A percentile compares a stretch with the other conserved stretches of the same genome.
Evolutionary conservation across 2,797 vertebrate species (phyloP).

Genomic region (Smutsia temminckii): DNA sequence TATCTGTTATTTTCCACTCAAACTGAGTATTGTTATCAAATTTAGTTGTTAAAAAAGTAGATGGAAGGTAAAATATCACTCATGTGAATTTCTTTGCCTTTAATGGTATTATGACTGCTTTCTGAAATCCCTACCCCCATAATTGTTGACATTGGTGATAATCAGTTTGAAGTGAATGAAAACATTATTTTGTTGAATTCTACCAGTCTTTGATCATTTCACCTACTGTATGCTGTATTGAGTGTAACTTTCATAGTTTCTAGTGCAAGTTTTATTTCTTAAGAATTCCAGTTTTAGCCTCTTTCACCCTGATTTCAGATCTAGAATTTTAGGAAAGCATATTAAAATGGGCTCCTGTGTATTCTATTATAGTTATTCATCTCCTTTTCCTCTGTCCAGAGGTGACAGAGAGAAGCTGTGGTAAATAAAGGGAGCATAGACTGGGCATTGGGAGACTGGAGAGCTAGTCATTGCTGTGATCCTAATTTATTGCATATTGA

Average conservation of each 20-base stretch:
- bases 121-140: background rate
- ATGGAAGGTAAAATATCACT: background rate
- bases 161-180: background rate
- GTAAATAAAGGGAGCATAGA: background rate
- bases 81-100: slow-evolving; percentile 3
- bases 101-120: background rate
- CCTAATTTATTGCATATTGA: background rate
- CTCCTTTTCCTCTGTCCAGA: background rate
- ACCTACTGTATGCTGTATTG: background rate
- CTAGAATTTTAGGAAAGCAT: background rate
- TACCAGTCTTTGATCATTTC: background rate
- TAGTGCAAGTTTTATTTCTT: background rate
- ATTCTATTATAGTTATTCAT: background rate
- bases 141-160: background rate
- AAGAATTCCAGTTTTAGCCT: background rate
- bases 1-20: slow-evolving; percentile 1
- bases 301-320: background rate
- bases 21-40: background rate
- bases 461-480: background rate
- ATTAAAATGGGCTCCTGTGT: background rate
- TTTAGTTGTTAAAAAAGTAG: background rate
- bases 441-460: background rate
- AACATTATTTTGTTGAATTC: background rate
- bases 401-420: background rate
- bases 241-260: background rate